Base-by-base conservation (phyloP, 1,140 invertebrate species). In the Yoshiicerus persimilis region DNA sequence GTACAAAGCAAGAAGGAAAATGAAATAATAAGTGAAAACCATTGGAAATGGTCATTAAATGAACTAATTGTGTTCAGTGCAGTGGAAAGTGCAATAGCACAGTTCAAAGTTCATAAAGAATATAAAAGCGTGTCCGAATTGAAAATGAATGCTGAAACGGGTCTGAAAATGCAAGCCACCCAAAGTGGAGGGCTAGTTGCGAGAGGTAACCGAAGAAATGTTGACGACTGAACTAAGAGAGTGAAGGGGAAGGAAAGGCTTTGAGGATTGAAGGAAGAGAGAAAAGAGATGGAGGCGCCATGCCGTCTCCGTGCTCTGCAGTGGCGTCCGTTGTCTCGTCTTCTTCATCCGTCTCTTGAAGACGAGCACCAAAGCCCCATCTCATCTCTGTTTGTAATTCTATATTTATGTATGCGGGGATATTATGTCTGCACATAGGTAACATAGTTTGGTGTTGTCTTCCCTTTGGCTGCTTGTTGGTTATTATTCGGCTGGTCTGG, bases 271-370 rank as follows among this genome's bases (percentile, higher is more conserved):
- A 23, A 20, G 20, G 11, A 9, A 41, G 8, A 41, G 39, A 23
- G 62, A 64, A 25, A 70, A 36, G 70, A 77, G 75, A 36, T 23
- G 20, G 32, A 80, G 75, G 75, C 75, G 75, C 75, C 75, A 80
- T 80, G 75, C 75, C 30, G 75, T 80, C 75, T 80, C 75, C 75
- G 75, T 80, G 75, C 16, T 80, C 75, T 32, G 75, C 34, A 80
- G 75, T 80, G 75, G 75, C 75, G 75, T 80, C 75, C 75, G 75
- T 80, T 34, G 75, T 80, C 75, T 80, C 41, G n/a, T n/a, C n/a
- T n/a, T n/a, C n/a, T n/a, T 56, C 16, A 4, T 70, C 75, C 75
- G 75, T 80, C 70, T 36, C 70, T 77, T 77, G 32, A n/a, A 80
- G 32, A 38, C 75, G 27, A 80, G 23, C 75, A 80, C 75, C 66